These are phyloP conservation scores for Pluvianellus socialis DNA, from an alignment of 2,113 vertebrate species.

Conservation along the genomic window DNA sequence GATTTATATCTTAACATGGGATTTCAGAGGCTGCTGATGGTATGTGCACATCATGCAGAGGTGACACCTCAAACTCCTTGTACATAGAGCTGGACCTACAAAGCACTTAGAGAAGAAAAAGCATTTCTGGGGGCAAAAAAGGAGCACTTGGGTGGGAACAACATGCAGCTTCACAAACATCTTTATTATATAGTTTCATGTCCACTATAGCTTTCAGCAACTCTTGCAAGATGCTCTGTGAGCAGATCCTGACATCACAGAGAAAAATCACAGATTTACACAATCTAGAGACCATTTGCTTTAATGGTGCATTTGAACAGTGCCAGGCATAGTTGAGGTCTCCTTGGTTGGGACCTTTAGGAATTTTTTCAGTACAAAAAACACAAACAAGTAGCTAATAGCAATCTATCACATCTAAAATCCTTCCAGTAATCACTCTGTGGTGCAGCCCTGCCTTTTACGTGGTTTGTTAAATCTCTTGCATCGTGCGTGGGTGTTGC, in stretches of 20 bases:
- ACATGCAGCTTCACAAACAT: not conserved
- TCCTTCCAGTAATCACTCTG: not conserved
- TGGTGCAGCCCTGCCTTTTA: slow-evolving; percentile 36
- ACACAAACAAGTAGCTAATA: slow-evolving; percentile 21
- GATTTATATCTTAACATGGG: not conserved
- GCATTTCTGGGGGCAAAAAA: not conserved
- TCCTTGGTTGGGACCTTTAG: not conserved
- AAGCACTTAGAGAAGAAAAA: not conserved
- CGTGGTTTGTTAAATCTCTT: slow-evolving; percentile 55
- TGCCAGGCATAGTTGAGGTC: not conserved
- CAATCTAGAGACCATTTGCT: not conserved
- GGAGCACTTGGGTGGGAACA: not conserved
- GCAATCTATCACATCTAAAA: slow-evolving; percentile 32
- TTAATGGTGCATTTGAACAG: not conserved
- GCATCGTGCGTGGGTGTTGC: not conserved
- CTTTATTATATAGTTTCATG: not conserved
- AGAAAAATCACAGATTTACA: no score
- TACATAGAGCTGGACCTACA: not conserved
- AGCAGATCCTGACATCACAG: not conserved
- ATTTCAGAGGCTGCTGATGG: not conserved
- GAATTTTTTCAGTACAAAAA: not conserved
- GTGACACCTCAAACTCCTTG: not conserved
- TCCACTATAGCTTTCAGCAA: not conserved
- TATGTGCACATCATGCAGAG: fast-evolving
- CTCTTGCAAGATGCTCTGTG: not conserved